Base-by-base conservation (phyloP, 1,140 invertebrate genomes). In the Sogatella furcifera region DNA sequence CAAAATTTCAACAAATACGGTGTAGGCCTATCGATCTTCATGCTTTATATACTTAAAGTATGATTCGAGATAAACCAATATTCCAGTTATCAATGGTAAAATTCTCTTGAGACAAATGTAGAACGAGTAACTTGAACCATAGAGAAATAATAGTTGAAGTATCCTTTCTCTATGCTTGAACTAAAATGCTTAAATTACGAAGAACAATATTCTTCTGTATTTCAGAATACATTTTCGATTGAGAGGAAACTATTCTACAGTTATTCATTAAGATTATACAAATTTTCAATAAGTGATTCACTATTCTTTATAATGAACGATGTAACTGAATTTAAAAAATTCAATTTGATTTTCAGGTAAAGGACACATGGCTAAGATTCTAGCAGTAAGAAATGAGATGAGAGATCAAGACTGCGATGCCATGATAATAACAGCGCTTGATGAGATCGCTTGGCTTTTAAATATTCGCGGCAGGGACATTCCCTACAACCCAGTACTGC, bases 401-500 rank as follows among this genome's bases (percentile, higher is more conserved):
- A 76, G 78, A 22, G 71, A 80, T 0, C 70, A 80, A 28, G 80
- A 78, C 5, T 87, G 83, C 3, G 85, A 91, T 67, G 85, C 88
- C 0, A 81, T 95, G 71, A 78, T 97, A 9, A 77, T 97, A 1
- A 94, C 92, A 0, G 86, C 91, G 1, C 72, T 97, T 38, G 93
- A 96, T 68, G 93, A 97, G 74, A 88, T 95, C 15, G 91, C 93
- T 1, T 97, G 95, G 90, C 73, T 98, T 5, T 79, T 98, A 15
- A 99, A 98, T 72, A 83, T 99, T n/a, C 80, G 97, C 8, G 95
- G 94, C 5, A 80, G 82, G 55, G 96, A 98, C 73, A 81, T 96
- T 61, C 87, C 89, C 0, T 89, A 84, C 69, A 93, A 88, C 24
- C 94, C 95, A 0, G 85, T 96, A 14, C 80, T 92, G 56, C 82